Evolutionary conservation across 2,113 vertebrate genomes (phyloP), one percentile per base, ranked within the genome.

Genomic region (Silurus asotus): DNA sequence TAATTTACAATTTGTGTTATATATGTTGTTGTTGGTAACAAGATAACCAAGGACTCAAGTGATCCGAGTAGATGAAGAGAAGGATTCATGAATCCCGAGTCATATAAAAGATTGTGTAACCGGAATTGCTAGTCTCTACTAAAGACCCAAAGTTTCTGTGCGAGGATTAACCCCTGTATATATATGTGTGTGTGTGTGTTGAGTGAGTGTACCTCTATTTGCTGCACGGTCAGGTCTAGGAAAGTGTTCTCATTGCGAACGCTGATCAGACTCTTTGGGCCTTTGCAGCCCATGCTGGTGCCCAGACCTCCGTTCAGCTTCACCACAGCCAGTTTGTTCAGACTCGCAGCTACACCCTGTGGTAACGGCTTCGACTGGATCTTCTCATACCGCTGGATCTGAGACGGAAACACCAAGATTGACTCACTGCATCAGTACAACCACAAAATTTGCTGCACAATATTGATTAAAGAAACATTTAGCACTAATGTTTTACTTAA

Each of bases 231-330:
- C 90, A 99, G 94, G 92, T 99, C 98, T 94, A 99, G 94, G 94
- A 99, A 99, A 84, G 98, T 99, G 91, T 99, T 99, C 92, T 99
- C 98, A 0, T 95, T 99, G 81, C 98, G 95, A 86, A 99, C 98
- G 13, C 97, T 97, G 8, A 99, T 99, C 48, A 99, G 95, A 83
- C 98, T 99, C 92, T 99, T 99, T 1, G 98, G 97, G 81, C 98
- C 98, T 87, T 97, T 99, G 81, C 98, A 99, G 79, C 98, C 98
- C 98, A 99, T 99, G 91, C 98, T 99, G 80, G 98, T 99, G 75
- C 98, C 98, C 94, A 99, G 89, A 23, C 98, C 98, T 0, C 98
- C 98, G 86, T 99, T 99, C 53, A 99, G 97, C 90, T 99, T 99
- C 80, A 99, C 96, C 51, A 99, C 98, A 2, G 96, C 98, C 25